phyloP scores from a whole-genome alignment of 1,140 invertebrate species.

The Caerostris darwini region DNA sequence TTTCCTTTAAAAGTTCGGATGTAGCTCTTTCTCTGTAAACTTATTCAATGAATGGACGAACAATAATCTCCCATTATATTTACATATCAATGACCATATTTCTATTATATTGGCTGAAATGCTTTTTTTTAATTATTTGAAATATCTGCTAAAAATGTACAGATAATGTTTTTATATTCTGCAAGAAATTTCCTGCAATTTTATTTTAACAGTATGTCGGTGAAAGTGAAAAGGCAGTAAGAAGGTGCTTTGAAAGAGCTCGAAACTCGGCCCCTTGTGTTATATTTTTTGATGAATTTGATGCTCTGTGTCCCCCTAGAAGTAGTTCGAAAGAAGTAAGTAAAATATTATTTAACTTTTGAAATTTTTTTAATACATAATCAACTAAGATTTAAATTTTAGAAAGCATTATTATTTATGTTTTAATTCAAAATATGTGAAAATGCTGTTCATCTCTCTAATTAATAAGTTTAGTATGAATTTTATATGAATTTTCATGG shows the following conservation, averaged over 20 bases:
- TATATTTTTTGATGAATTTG: slow-evolving; percentile 99
- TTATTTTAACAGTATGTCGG: slow-evolving; percentile 92
- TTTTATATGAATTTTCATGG: no score
- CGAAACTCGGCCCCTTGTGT: slow-evolving; percentile 97
- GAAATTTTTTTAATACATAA: neutral
- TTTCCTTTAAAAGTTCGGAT: no score
- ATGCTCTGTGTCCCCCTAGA: slow-evolving; percentile 96
- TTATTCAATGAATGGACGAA: no score
- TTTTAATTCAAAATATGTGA: neutral
- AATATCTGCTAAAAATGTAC: no score
- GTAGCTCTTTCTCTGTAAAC: no score
- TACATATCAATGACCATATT: no score
- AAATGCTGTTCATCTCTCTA: no score
- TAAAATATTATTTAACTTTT: neutral
- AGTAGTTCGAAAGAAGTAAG: slow-evolving; percentile 87
- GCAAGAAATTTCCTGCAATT: neutral
- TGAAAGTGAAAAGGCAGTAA: slow-evolving; percentile 97
- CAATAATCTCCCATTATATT: no score
- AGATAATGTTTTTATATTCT: no score
- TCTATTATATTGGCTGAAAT: no score
- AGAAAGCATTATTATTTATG: neutral
- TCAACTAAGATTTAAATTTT: neutral
- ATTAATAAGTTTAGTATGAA: no score
- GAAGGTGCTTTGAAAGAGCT: slow-evolving; percentile 96
- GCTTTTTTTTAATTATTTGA: no score